phyloP scores from a whole-genome alignment of 1,140 invertebrate species.

The Propsilocerus akamusi region DNA sequence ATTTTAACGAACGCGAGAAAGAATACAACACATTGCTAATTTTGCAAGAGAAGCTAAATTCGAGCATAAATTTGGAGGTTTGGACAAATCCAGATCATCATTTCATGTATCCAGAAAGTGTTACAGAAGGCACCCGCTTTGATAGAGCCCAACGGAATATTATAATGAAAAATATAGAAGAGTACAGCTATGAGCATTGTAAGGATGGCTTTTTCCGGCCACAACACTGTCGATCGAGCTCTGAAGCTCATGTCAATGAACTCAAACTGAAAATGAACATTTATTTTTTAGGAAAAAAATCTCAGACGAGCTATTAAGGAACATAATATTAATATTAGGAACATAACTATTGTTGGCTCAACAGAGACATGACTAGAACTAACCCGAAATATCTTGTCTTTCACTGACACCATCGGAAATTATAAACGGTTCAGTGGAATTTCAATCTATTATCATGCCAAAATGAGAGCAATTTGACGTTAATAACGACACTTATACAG shows the following conservation, averaged over 20 bases:
- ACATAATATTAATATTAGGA: no score
- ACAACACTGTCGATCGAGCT: conserved; percentile 23
- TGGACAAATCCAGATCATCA: conserved; percentile 41
- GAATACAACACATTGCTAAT: no score
- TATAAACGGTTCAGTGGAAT: conserved; percentile 30
- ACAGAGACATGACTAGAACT: conserved; percentile 16
- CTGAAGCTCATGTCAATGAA: conserved; percentile 27
- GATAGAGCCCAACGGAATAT: no score
- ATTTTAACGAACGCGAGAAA: no score
- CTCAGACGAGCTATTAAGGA: conserved; percentile 25
- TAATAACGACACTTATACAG: conserved; percentile 12
- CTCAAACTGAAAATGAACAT: conserved; percentile 35
- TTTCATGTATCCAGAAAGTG: conserved; percentile 17
- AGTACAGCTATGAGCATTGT: no score
- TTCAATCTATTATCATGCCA: conserved; percentile 30
- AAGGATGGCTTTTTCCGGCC: conserved; percentile 40
- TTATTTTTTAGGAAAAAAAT: conserved; percentile 39
- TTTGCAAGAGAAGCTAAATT: no score
- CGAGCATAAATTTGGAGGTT: conserved; percentile 48
- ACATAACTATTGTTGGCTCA: not conserved
- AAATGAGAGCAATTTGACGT: conserved; percentile 30
- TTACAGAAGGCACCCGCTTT: conserved; percentile 19
- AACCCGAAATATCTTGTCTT: conserved; percentile 34
- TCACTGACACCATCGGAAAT: conserved; percentile 44
- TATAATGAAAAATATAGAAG: no score